These are phyloP conservation scores for Physella acuta DNA, from an alignment of 1,140 invertebrate genomes.

Conservation along the genomic window DNA sequence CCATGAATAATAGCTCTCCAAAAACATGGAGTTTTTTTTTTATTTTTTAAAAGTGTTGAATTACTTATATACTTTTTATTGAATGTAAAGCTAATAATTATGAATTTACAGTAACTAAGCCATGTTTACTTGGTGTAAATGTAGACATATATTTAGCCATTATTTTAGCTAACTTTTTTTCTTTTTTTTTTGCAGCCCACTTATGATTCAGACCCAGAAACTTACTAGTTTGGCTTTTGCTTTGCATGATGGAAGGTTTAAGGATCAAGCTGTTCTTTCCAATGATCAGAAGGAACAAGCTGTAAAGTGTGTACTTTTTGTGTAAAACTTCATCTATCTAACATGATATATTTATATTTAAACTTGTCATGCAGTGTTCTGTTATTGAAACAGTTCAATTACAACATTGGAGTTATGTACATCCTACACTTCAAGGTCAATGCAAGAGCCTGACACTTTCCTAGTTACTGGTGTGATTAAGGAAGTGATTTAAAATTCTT, in stretches of 20 bases:
- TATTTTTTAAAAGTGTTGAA: neutral
- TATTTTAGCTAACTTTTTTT: neutral
- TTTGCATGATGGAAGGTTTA: constrained; percentile 78
- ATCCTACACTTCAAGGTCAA: no score
- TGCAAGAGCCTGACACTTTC: no score
- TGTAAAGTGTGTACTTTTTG: constrained; percentile 66
- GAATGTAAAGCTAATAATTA: neutral
- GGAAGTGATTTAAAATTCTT: no score
- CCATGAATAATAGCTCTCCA: no score
- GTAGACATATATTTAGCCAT: neutral
- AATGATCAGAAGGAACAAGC: constrained; percentile 72
- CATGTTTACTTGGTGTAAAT: neutral
- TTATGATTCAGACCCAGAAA: constrained; percentile 98
- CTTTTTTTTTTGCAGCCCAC: constrained; percentile 67
- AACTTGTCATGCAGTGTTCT: no score
- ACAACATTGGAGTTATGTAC: no score
- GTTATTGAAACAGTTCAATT: no score
- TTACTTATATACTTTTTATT: neutral
- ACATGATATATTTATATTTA: no score
- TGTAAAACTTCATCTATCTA: no score
- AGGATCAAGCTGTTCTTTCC: constrained; percentile 69
- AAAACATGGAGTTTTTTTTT: neutral
- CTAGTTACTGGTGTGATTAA: no score
- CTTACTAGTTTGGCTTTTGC: constrained; percentile 89
- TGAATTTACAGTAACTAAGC: neutral